These are phyloP conservation scores for Serrognathus titanus DNA, from an alignment of 2,888 invertebrate genomes.

Conservation along the genomic window DNA sequence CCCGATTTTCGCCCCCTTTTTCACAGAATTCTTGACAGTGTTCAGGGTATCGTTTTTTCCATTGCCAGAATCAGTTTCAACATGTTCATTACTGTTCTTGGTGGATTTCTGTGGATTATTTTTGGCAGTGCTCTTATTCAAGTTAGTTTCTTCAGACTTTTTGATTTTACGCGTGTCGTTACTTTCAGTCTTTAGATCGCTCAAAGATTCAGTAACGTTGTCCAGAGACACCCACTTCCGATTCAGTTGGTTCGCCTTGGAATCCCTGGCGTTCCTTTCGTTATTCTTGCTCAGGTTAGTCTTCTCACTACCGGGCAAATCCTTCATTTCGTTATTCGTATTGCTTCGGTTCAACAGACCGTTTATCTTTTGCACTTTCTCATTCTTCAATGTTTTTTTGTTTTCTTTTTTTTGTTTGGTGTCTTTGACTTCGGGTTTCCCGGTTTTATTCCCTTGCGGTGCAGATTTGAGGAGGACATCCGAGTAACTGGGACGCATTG, in stretches of 20 bases:
- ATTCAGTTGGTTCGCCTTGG: conserved; percentile 46
- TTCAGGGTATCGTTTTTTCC: conserved; percentile 37
- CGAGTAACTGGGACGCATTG: conserved; percentile 83
- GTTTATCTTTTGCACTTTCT: conserved; percentile 40
- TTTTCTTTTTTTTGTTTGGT: conserved; percentile 46
- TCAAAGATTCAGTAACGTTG: conserved; percentile 48
- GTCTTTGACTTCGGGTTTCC: conserved; percentile 43
- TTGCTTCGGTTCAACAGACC: conserved; percentile 51
- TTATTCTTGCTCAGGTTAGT: conserved; percentile 14
- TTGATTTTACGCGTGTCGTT: conserved; percentile 39
- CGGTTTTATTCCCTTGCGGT: conserved; percentile 45
- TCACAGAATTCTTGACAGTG: conserved; percentile 36
- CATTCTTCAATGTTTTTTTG: conserved; percentile 48
- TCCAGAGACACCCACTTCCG: conserved; percentile 63
- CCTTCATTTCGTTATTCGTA: conserved; percentile 54
- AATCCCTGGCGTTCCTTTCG: conserved; percentile 37
- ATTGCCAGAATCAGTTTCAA: conserved; percentile 36
- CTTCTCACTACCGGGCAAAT: conserved; percentile 34
- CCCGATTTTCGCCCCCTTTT: conserved; percentile 38
- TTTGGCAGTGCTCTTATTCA: conserved; percentile 52
- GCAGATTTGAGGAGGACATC: conserved; percentile 74
- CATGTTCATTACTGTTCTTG: conserved; percentile 41
- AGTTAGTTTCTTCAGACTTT: conserved; percentile 46
- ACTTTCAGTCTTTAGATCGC: conserved; percentile 46
- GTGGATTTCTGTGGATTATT: conserved; percentile 50